Base-by-base conservation (phyloP, 1,140 invertebrate genomes). In the Neodiprion virginianus region DNA sequence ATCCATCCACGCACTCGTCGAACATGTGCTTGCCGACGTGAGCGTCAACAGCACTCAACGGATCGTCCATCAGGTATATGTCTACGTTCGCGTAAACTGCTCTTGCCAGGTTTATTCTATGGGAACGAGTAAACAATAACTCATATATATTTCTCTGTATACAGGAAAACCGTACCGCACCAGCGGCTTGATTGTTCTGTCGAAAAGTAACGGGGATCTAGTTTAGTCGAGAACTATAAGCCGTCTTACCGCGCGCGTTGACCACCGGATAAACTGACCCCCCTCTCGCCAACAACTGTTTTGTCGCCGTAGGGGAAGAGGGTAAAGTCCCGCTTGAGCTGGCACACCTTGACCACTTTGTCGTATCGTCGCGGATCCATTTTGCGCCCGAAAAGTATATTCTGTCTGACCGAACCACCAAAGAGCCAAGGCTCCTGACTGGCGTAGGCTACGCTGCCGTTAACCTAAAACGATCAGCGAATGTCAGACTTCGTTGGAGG, bases 271-370 rank as follows among this genome's bases (percentile, higher is more conserved):
- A 93, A 80, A 74, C 91, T 89, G 10, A 93, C 91, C 69, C 96
- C 96, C 72, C 93, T 89, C 81, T 97, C 96, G 12, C 96, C 95
- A 10, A 97, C 94, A n/a, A 94, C 86, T 0, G 95, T 96, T 75
- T 89, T 86, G 81, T 96, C 95, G 1, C 94, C 93, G 76, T 89
- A 85, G 1, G 90, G 89, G 40, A 92, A 79, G 23, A 90, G 79
- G 50, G 88, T 91, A 83, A 92, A 92, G 89, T 86, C 94, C 72
- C 88, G 86, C 47, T 90, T 90, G 48, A 93, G 81, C 11, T 91
- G 90, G 74, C 91, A 92, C 0, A 89, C 91, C 74, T 88, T 88
- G 8, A 92, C 75, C 77, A 93, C 91, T 73, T 90, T 88, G 48
- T 90, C 89, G 75, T 94, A 94, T 28, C 89, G 89, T 73, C 90